Base-by-base conservation (phyloP, 2,888 invertebrate genomes). In the Phlogophora meticulosa region DNA sequence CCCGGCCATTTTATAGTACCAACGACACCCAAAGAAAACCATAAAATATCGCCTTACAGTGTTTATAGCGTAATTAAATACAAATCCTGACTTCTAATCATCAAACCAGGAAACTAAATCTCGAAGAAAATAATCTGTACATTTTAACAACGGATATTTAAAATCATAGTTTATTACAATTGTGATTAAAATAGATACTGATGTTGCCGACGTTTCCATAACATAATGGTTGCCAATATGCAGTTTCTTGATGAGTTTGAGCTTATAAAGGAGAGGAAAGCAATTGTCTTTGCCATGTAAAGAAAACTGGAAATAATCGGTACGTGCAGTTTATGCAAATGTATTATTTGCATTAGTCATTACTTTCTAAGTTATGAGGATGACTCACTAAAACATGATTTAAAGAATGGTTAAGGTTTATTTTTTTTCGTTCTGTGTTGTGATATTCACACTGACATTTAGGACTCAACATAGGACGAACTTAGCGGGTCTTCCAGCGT, bases 1-100 rank as follows among this genome's bases (percentile, higher is more conserved):
- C 60, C 40, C 64, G 28, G 28, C 5, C n/a, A 40, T 51, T 75
- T 75, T 51, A 75, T 79, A 55, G 28, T 45, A 56, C 40, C n/a
- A 48, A 20, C 34, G 34, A 62, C 42, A 58, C 58, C 22, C 17
- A n/a, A 36, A 49, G 20, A 59, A 59, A 60, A 45, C 55, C 38
- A 63, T 78, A 53, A 60, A 78, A 62, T 79, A 65, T 76, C 71
- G 32, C 65, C 62, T 71, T 59, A 69, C 49, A 73, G 51, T 55
- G 34, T 68, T 56, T 60, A 52, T 60, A 57, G 24, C 28, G 42
- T 38, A 49, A 11, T 65, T 60, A 52, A 59, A 74, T 36, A 24
- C 10, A 20, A 60, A 52, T 36, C 20, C 17, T 43, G 13, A 48
- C 17, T 42, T 58, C 11, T 53, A 24, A 70, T 58, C 42, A 40